Evolutionary conservation across 30 jellyfish, hydroid and myxozoan genomes (phyloP), one percentile per base, ranked within the genome.

Genomic region (Hydractinia symbiolongicarpus): DNA sequence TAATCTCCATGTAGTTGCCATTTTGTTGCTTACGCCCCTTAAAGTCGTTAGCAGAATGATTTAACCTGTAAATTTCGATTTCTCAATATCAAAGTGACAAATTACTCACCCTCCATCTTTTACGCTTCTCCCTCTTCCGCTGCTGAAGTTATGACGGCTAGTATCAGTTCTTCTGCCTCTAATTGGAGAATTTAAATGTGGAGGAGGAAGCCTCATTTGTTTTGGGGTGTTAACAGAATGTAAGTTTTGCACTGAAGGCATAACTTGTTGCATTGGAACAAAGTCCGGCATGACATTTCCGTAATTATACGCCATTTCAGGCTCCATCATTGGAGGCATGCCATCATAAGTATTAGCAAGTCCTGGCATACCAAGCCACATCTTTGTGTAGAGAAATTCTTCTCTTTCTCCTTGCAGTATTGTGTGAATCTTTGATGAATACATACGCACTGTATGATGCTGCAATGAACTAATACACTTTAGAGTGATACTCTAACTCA

Each of bases 21-120:
- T 30, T 30, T 30, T 30, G 44, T 30, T 30, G 44, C 44, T 30
- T 30, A 30, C 1, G 2, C 44, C 44, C 44, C 44, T 30, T 30
- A 30, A 30, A 30, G 44, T 30, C 44, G 44, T 30, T 30, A 30
- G 44, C 44, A 30, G 44, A 30, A 30, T 30, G 2, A 30, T 30
- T 30, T 30, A 30, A 30, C 44, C 1, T 30, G 44, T 30, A 30
- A 30, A 30, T 30, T 30, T 30, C 44, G 44, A 30, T 30, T 30
- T 30, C 44, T 30, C 44, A 30, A 30, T 30, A 1, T 2, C 44
- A 1, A 30, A 30, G 44, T 30, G 2, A n/a, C n/a, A 30, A 30
- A 30, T n/a, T 64, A 64, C 74, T 64, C 40, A 64, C 74, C 40
- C 74, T 64, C 74, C 74, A 6, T 64, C 74, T 13, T 64, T 64